Base-by-base conservation (phyloP, 1,140 invertebrate genomes). In the Zaprionus kolodkinae region DNA sequence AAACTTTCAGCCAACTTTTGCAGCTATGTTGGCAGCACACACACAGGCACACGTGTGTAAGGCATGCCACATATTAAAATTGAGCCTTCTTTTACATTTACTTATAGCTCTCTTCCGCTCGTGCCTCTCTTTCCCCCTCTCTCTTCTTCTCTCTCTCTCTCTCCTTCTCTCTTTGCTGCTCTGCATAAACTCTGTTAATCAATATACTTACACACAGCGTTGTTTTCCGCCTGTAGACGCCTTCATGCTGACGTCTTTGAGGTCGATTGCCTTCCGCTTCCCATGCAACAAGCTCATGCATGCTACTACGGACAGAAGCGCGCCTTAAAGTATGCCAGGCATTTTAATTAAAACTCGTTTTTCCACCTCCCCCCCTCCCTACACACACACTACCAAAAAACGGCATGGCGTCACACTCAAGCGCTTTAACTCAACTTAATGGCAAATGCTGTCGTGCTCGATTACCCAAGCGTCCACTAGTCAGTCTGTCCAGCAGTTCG, bases 391-490 rank as follows among this genome's bases (percentile, higher is more conserved):
- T 35, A 35, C 33, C 33, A 21, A 33, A 59, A 66, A 68, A 74
- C 56, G 35, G 48, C n/a, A 33, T 45, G 43, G 70, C 72, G 52
- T 65, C 59, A 76, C 55, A 77, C 64, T 67, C 83, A 73, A 72
- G 56, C 64, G 77, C 73, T 70, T 83, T 80, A 88, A 76, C 84
- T 84, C 80, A 87, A 84, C 80, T 87, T 88, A 87, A 88, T 88
- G 84, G 84, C 84, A 87, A 78, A 74, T 88, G 84, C 84, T 83
- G 79, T 88, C 84, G 79, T 87, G 83, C 79, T 88, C 81, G 84
- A 87, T 87, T 87, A 88, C 76, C 84, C 83, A 54, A 66, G 63
- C 76, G 43, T 43, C 66, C 48, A 35, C 65, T 45, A 12, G 38
- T 55, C 36, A 45, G 17, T 55, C 10, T 52, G n/a, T 33, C 50